Percentiles rank a stretch among this genome's conserved stretches.
phyloP scores from a whole-genome alignment of 2,888 invertebrate genomes.

The Melinaea marsaeus region DNA sequence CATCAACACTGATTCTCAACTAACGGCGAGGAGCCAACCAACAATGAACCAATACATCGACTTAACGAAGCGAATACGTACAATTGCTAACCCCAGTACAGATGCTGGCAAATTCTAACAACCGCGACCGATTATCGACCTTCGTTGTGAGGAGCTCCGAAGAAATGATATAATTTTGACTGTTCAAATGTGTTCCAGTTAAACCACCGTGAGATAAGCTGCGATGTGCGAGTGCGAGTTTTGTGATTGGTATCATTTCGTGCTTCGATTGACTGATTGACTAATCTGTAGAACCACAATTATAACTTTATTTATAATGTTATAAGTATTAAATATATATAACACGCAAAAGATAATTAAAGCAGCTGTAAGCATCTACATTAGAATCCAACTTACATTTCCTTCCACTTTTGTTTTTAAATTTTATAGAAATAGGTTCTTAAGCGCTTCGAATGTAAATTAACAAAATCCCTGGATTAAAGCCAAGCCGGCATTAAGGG shows the following conservation, averaged over 20 bases:
- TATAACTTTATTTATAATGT: too few relatives aligned
- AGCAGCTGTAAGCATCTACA: neutral
- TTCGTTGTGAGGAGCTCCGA: conserved; percentile 35
- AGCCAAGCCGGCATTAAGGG: conserved; percentile 32
- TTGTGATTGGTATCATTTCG: too few relatives aligned
- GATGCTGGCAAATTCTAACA: conserved; percentile 62
- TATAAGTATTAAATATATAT: too few relatives aligned
- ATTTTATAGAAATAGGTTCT: conserved; percentile 22
- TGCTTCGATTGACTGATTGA: too few relatives aligned
- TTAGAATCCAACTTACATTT: neutral
- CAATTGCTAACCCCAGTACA: conserved; percentile 52
- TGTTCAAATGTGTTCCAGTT: conserved; percentile 9
- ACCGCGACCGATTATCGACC: conserved; percentile 59
- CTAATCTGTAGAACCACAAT: too few relatives aligned
- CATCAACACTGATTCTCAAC: conserved; percentile 33
- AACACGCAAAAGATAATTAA: too few relatives aligned
- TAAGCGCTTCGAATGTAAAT: conserved; percentile 28
- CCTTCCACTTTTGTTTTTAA: conserved; percentile 12
- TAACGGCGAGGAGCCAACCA: conserved; percentile 43
- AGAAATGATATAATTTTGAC: conserved; percentile 10
- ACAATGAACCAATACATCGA: conserved; percentile 39
- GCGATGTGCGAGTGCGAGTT: too few relatives aligned
- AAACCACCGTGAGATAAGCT: neutral
- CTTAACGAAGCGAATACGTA: conserved; percentile 38
- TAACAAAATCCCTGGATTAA: conserved; percentile 30